Base-by-base conservation (phyloP, 1,140 invertebrate species). In the Pseudomyrmex gracilis region DNA sequence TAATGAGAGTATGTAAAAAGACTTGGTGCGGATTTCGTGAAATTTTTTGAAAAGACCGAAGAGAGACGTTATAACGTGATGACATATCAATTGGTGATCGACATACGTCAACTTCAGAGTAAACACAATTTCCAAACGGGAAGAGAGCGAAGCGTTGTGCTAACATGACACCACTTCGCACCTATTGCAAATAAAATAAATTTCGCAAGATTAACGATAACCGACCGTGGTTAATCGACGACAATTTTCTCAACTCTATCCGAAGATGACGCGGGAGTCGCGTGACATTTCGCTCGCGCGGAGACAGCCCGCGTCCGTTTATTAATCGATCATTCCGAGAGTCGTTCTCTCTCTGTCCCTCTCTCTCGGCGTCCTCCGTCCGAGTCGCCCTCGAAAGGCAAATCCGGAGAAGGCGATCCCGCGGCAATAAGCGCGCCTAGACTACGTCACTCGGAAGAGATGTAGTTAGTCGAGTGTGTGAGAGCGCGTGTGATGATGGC, bases 281-380 rank as follows among this genome's bases (percentile, higher is more conserved):
- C 17, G 51, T 34, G 73, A 83, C 45, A 73, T 67, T 84, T 88
- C 77, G 84, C 85, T 87, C 83, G 73, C 83, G 13, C 34, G 86
- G 85, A 84, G 82, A 86, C 89, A 88, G 85, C 70, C 66, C 67
- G 20, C 45, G 47, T 89, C 73, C 89, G 90, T 92, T 92, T 85
- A 91, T 90, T 92, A 93, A 93, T 93, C 92, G 92, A 93, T 93
- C 92, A 93, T 87, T 90, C 85, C 89, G 86, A 89, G 87, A 91
- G 86, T 91, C 87, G 88, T 84, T 86, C 66, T 76, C 85, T 78
- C 83, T 87, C 85, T 5, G 58, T 47, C 85, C 64, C 64, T 77
- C 70, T 82, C 77, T 73, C 73, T 68, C 2, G 2, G n/a, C 45
- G n/a, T 9, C 43, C 12, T 63, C 17, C 20, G 57, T 47, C 17